A percentile compares a stretch with the other conserved stretches of the same genome.
Conservation (phyloP, 92 coral and sea anemone genomes). For the Actinostola sp. region DNA sequence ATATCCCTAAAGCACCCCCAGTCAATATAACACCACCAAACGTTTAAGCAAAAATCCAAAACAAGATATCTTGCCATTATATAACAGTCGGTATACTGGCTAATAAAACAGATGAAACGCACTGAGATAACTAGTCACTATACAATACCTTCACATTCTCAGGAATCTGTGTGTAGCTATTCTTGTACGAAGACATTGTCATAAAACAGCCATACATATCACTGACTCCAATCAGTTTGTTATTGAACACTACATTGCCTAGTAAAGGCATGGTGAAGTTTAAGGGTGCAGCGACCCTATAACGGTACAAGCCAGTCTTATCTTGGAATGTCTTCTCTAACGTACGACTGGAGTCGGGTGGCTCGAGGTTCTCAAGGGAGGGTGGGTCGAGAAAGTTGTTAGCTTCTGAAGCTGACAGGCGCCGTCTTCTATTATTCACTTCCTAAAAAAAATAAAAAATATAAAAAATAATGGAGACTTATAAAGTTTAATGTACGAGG, state of each 20-base stretch:
- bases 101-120: too few species aligned
- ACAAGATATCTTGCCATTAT: too few species aligned
- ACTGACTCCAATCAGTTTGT: constrained; percentile 72
- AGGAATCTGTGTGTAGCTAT: constrained; percentile 58
- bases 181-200: constrained; percentile 75
- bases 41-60: too few species aligned
- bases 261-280: constrained; percentile 66
- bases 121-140: too few species aligned
- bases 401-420: constrained; percentile 57
- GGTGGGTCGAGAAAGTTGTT: constrained; percentile 56
- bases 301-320: constrained; percentile 8
- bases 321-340: constrained; percentile 55
- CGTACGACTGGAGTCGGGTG: neutral
- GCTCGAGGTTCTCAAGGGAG: constrained; percentile 29
- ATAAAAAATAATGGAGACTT: neutral
- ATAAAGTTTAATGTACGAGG: neutral
- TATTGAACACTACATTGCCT: constrained; percentile 74
- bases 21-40: too few species aligned
- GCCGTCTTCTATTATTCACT: constrained; percentile 30
- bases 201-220: constrained; percentile 88
- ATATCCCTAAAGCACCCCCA: too few species aligned
- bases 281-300: constrained; percentile 19
- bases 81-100: too few species aligned
- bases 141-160: constrained; percentile 91
- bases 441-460: constrained; percentile 19